Conservation (phyloP, 1,140 invertebrate species). For the Araneus ventricosus region DNA sequence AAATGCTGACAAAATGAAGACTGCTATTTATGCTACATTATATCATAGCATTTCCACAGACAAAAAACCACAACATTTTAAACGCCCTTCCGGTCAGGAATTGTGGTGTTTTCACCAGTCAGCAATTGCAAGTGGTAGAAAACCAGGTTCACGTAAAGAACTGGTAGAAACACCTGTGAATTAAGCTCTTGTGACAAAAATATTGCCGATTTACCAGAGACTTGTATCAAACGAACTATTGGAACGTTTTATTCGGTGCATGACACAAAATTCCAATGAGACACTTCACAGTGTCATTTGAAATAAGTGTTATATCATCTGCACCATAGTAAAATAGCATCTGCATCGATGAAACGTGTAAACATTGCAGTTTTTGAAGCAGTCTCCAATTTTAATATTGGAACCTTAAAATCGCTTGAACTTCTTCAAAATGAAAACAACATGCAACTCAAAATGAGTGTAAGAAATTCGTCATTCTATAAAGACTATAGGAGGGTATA, state of each 20-base stretch:
- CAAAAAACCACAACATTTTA: not conserved
- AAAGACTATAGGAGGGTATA: not conserved
- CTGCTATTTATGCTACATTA: constrained; percentile 40
- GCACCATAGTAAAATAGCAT: too few relatives aligned
- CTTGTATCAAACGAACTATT: constrained; percentile 1
- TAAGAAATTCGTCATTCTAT: not conserved
- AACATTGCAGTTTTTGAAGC: not conserved
- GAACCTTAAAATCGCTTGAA: not conserved
- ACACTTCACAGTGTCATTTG: constrained; percentile 13
- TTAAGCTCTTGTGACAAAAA: not conserved
- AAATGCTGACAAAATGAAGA: not conserved
- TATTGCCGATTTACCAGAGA: constrained; percentile 2
- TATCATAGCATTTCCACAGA: constrained; percentile 22
- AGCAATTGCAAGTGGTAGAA: not conserved
- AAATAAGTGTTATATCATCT: constrained; percentile 5
- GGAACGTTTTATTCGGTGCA: not conserved
- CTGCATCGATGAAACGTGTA: not conserved
- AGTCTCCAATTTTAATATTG: constrained; percentile 12
- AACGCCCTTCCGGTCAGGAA: not conserved
- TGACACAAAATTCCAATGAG: constrained; percentile 35
- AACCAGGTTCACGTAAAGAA: not conserved
- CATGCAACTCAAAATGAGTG: not conserved
- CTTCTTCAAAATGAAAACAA: constrained; percentile 1
- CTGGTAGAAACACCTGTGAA: not conserved
- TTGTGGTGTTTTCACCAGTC: constrained; percentile 34